phyloP scores from a whole-genome alignment of 2,113 vertebrate species.

The Zingel zingel region DNA sequence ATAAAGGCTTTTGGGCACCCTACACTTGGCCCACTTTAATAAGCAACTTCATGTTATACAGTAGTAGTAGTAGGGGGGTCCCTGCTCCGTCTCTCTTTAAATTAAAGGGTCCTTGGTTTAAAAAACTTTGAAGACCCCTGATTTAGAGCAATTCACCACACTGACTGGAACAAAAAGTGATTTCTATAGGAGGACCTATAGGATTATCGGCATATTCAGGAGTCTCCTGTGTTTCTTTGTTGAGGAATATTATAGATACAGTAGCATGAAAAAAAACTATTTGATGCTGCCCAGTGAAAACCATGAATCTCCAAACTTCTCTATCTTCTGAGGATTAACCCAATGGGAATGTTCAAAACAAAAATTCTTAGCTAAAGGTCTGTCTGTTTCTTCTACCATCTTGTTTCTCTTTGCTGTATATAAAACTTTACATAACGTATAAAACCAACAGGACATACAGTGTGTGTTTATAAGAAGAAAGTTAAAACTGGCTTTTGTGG shows the following conservation, averaged over 20 bases:
- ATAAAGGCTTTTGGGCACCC: no score
- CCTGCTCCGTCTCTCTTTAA: no score
- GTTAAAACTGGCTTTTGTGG: constrained; percentile 46
- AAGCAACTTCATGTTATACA: no score
- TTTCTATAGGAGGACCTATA: no score
- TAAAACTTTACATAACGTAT: constrained; percentile 29
- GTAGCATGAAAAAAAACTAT: no score
- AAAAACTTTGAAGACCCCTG: no score
- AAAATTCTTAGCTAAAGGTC: not conserved
- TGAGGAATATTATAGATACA: not conserved
- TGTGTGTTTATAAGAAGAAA: not conserved
- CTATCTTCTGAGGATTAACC: not conserved
- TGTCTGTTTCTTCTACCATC: not conserved
- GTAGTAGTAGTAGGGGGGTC: no score
- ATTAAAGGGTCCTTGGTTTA: no score
- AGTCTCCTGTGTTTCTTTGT: not conserved
- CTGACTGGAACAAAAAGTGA: no score
- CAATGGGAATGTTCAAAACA: not conserved
- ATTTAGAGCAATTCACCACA: no score
- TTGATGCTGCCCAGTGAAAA: not conserved
- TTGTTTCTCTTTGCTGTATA: not conserved
- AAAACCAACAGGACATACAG: not conserved
- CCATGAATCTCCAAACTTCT: not conserved
- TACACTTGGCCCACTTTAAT: no score
- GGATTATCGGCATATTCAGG: no score